Evolutionary conservation across 2,888 invertebrate species (phyloP).

Genomic region (Metacarcinus magister): DNA sequence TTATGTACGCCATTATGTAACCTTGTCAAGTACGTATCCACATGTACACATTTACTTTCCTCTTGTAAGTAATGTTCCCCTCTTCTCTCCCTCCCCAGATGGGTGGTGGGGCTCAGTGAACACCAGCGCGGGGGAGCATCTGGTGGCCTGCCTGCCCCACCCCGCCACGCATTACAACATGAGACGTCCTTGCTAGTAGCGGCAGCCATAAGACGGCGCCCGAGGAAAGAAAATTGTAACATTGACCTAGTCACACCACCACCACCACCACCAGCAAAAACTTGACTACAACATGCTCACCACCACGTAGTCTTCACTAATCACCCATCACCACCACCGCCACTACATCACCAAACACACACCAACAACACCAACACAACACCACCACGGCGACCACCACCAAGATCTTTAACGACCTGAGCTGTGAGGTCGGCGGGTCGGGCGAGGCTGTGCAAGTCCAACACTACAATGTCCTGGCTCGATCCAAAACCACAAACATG

Average conservation of each 20-base stretch:
- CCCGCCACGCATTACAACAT: background rate
- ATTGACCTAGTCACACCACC: background rate
- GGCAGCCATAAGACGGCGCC: background rate
- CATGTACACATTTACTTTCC: background rate
- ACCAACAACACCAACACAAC: conserved; percentile 10
- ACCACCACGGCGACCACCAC: conserved; percentile 79
- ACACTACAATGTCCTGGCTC: conserved; percentile 77
- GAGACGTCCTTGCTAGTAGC: background rate
- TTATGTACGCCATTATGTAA: background rate
- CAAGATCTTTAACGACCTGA: conserved; percentile 78
- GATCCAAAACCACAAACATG: conserved; percentile 75
- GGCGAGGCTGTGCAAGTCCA: conserved; percentile 70
- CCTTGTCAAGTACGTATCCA: background rate
- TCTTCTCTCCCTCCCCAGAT: background rate
- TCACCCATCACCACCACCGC: background rate
- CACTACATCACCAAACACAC: background rate
- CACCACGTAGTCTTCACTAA: background rate
- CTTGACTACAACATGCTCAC: background rate
- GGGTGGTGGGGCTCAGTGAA: background rate
- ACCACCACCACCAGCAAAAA: background rate
- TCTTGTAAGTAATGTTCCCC: background rate
- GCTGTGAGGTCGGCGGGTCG: conserved; percentile 67
- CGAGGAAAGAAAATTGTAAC: background rate
- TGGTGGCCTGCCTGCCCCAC: background rate
- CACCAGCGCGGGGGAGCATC: background rate